Percentiles rank a stretch among this genome's conserved stretches.
Evolutionary conservation across 1,140 invertebrate species (phyloP).

Genomic region (Portunus trituberculatus): DNA sequence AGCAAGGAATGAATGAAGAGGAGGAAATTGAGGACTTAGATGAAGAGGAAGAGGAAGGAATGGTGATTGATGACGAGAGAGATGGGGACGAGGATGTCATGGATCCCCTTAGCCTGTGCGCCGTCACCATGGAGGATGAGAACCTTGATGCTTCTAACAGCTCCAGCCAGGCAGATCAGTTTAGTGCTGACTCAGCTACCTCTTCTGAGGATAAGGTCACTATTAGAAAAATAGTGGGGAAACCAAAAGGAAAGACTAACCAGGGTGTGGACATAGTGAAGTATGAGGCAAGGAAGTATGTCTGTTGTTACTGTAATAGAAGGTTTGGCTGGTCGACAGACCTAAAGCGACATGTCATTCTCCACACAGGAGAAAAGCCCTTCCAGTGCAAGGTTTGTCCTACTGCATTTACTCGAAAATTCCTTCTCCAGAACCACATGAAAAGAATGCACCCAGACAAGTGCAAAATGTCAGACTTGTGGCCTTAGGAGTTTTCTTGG

Average conservation of each 20-base stretch:
- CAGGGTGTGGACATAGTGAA: conserved; percentile 68
- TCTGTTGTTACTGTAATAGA: conserved; percentile 76
- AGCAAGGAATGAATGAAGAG: conserved; percentile 39
- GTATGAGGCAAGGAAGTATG: conserved; percentile 73
- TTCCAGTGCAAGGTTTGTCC: conserved; percentile 76
- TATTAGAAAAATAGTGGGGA: conserved; percentile 58
- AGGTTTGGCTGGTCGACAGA: conserved; percentile 78
- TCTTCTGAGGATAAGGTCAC: conserved; percentile 54
- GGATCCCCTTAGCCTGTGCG: conserved; percentile 76
- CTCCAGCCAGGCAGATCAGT: conserved; percentile 36
- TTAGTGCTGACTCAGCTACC: conserved; percentile 24
- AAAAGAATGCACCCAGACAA: conserved; percentile 75
- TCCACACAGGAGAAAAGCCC: conserved; percentile 77
- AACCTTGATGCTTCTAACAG: conserved; percentile 58
- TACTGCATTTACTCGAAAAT: conserved; percentile 76
- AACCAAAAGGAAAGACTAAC: conserved; percentile 56
- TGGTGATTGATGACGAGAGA: conserved; percentile 75
- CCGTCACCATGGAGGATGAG: conserved; percentile 77
- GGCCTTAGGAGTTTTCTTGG: conserved; percentile 66
- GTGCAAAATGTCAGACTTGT: conserved; percentile 75
- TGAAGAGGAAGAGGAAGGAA: conserved; percentile 75
- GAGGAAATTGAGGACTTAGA: conserved; percentile 16
- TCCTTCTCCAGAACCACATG: conserved; percentile 77
- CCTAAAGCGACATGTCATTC: conserved; percentile 76
- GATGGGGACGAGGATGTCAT: conserved; percentile 74